Conservation (phyloP, 2,113 vertebrate genomes). For the Cephalopholis sonnerati region DNA sequence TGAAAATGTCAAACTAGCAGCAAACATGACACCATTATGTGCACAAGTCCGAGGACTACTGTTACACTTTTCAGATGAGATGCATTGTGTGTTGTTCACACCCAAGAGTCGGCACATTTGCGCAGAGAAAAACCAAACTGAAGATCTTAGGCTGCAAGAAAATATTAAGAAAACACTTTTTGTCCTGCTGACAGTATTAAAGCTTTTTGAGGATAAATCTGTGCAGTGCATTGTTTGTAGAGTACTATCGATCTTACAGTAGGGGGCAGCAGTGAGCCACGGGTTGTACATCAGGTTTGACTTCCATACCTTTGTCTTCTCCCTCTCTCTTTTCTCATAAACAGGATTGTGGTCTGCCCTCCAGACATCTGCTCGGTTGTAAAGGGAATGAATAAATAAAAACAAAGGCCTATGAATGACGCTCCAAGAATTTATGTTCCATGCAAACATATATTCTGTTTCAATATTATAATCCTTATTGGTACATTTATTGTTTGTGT, state of each 20-base stretch:
- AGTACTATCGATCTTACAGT: slow-evolving; percentile 38
- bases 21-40: not conserved
- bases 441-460: slow-evolving; percentile 75
- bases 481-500: slow-evolving; percentile 78
- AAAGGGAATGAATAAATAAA: slow-evolving; percentile 84
- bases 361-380: slow-evolving; percentile 84
- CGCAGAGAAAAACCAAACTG: slow-evolving; percentile 27
- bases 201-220: slow-evolving; percentile 7
- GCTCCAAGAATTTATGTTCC: slow-evolving; percentile 79
- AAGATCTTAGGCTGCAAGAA: slow-evolving; percentile 17
- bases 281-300: slow-evolving; percentile 6
- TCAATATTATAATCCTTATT: slow-evolving; percentile 79
- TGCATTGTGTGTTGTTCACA: not conserved
- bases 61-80: not conserved
- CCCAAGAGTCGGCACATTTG: slow-evolving; percentile 1
- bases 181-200: not conserved
- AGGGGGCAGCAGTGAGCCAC: slow-evolving; percentile 85
- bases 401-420: slow-evolving; percentile 81
- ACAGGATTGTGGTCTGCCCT: slow-evolving; percentile 82
- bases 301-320: slow-evolving; percentile 42
- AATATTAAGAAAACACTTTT: slow-evolving; percentile 7
- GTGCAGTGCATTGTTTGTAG: not conserved
- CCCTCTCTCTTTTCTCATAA: slow-evolving; percentile 70
- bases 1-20: slow-evolving; percentile 40
- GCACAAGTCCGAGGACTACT: not conserved